Percentiles rank a stretch among this genome's conserved stretches.
Conservation (phyloP, 1,140 invertebrate species). For the Laupala kohalensis region DNA sequence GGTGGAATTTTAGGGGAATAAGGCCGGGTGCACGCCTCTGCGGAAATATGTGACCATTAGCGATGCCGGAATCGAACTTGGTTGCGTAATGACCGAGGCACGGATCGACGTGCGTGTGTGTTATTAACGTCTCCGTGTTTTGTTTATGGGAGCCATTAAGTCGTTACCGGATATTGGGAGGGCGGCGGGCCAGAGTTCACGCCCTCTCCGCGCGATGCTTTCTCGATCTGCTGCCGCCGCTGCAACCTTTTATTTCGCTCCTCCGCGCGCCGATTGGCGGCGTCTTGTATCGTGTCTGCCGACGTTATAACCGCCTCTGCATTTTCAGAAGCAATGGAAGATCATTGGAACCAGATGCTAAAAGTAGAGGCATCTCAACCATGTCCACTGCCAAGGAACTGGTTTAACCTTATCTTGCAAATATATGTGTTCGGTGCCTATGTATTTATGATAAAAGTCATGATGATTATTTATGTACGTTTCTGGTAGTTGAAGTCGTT, state of each 20-base stretch:
- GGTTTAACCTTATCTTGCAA: not conserved
- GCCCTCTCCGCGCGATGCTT: not conserved
- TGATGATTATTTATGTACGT: not conserved
- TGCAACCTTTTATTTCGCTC: too few species aligned
- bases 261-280: too few species aligned
- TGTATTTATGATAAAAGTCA: not conserved
- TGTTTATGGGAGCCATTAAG: not conserved
- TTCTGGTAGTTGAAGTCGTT: not conserved
- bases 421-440: not conserved
- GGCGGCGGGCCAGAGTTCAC: not conserved
- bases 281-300: too few species aligned
- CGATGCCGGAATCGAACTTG: not conserved
- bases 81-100: not conserved
- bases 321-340: not conserved
- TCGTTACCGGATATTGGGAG: not conserved
- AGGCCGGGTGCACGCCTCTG: not conserved
- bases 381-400: not conserved
- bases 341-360: not conserved
- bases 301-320: not conserved
- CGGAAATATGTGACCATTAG: too few species aligned
- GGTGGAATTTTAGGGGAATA: not conserved
- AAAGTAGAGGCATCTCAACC: not conserved
- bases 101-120: not conserved
- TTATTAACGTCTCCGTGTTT: not conserved
- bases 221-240: not conserved